Conservation (phyloP, 2,797 vertebrate genomes). For the Passerculus sandwichensis region DNA sequence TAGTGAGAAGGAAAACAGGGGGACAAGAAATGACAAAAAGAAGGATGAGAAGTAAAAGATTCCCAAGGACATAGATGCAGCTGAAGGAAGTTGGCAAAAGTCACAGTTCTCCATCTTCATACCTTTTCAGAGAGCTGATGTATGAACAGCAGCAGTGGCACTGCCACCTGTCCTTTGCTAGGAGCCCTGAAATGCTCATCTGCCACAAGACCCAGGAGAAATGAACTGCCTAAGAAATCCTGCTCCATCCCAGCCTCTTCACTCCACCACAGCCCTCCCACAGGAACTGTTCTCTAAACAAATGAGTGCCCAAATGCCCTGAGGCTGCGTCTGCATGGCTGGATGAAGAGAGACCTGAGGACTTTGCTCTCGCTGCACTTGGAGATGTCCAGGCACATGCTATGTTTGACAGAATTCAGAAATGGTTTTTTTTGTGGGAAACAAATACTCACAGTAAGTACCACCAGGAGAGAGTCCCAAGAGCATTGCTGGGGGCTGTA, state of each 20-base stretch:
- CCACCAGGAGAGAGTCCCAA: background rate
- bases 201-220: background rate
- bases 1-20: background rate
- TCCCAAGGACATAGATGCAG: background rate
- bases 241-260: background rate
- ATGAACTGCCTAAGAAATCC: constrained; percentile 18
- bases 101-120: background rate
- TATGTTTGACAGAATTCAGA: background rate
- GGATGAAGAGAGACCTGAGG: background rate
- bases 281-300: background rate
- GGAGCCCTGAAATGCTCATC: background rate
- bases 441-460: constrained; percentile 16
- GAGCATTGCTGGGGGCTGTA: background rate
- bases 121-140: background rate
- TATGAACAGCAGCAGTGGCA: background rate
- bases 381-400: background rate
- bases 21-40: background rate
- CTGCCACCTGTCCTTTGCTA: background rate
- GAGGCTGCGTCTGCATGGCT: background rate
- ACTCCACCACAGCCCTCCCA: background rate
- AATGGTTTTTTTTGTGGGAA: background rate
- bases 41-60: background rate
- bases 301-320: background rate
- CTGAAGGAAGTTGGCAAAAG: background rate
- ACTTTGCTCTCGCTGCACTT: background rate